A percentile compares a stretch with the other conserved stretches of the same genome.
Evolutionary conservation across 53 echinoderm and acorn worm genomes (phyloP).

Genomic region (Hippasteria phrygiana): DNA sequence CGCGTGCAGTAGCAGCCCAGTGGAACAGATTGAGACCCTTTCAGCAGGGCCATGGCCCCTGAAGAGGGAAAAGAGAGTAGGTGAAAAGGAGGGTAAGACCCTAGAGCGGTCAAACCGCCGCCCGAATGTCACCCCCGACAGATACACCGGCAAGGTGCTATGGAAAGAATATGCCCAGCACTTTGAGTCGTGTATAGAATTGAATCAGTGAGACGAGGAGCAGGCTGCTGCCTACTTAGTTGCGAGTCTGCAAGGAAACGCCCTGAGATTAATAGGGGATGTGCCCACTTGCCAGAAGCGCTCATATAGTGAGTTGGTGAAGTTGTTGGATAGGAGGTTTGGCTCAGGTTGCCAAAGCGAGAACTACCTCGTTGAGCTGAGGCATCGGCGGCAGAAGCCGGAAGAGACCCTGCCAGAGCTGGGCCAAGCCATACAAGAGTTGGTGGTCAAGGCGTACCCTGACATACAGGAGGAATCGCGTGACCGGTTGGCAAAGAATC

Average conservation of each 20-base stretch:
- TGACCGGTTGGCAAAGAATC: conserved; percentile 15
- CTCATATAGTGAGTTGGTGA: conserved; percentile 25
- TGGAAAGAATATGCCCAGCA: conserved; percentile 47
- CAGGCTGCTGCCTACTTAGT: background rate
- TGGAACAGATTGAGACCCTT: background rate
- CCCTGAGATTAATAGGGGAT: conserved; percentile 40
- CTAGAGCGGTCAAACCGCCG: background rate
- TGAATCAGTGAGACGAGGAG: conserved; percentile 39
- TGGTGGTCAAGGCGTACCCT: conserved; percentile 47
- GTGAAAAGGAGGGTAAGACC: background rate
- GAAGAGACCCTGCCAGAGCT: conserved; percentile 21
- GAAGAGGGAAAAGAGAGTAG: background rate
- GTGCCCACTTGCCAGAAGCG: conserved; percentile 4
- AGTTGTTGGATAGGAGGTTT: conserved; percentile 21
- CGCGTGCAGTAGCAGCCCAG: background rate
- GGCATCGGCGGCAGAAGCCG: conserved; percentile 23
- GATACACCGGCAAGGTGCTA: conserved; percentile 22
- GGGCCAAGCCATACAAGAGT: conserved; percentile 43
- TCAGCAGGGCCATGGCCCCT: conserved; percentile 9
- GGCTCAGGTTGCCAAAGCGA: conserved; percentile 46
- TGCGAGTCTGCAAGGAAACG: conserved; percentile 41
- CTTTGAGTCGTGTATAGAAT: conserved; percentile 29
- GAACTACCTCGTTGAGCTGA: conserved; percentile 45
- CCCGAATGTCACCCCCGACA: conserved; percentile 52
- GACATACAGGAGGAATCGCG: conserved; percentile 41